These are phyloP conservation scores for Corvus moneduloides DNA, from an alignment of 2,113 vertebrate species.

Conservation along the genomic window DNA sequence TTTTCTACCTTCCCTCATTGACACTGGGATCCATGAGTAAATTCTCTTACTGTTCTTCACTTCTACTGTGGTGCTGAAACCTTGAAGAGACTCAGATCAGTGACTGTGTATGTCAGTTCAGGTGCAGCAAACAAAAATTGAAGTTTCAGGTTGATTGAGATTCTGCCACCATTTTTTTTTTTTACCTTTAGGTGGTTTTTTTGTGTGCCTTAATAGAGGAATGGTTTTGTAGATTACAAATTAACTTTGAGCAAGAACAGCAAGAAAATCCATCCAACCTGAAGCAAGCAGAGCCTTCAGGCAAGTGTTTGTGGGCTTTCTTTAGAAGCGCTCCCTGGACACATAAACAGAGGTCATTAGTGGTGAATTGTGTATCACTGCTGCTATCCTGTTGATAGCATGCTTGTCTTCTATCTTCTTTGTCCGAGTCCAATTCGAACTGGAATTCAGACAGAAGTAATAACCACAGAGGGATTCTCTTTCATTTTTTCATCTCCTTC, in stretches of 20 bases:
- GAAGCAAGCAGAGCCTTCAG: not conserved
- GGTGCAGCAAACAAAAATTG: not conserved
- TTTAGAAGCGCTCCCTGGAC: not conserved
- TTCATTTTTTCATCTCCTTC: slow-evolving; percentile 22
- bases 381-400: not conserved
- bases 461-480: not conserved
- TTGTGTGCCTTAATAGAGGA: not conserved
- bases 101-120: not conserved
- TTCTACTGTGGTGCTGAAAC: not conserved
- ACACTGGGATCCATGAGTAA: not conserved
- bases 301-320: not conserved
- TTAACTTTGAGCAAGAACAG: not conserved
- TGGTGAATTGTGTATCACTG: not conserved
- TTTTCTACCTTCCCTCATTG: not conserved
- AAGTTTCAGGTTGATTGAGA: not conserved
- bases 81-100: not conserved
- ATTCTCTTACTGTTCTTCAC: not conserved
- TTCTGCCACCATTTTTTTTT: not conserved
- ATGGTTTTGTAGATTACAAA: not conserved
- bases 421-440: not conserved
- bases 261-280: not conserved
- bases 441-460: slow-evolving; percentile 26
- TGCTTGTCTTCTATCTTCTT: not conserved
- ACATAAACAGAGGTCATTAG: not conserved
- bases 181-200: not conserved